Conservation (phyloP, 2,797 vertebrate genomes). For the Sylvia borin region DNA sequence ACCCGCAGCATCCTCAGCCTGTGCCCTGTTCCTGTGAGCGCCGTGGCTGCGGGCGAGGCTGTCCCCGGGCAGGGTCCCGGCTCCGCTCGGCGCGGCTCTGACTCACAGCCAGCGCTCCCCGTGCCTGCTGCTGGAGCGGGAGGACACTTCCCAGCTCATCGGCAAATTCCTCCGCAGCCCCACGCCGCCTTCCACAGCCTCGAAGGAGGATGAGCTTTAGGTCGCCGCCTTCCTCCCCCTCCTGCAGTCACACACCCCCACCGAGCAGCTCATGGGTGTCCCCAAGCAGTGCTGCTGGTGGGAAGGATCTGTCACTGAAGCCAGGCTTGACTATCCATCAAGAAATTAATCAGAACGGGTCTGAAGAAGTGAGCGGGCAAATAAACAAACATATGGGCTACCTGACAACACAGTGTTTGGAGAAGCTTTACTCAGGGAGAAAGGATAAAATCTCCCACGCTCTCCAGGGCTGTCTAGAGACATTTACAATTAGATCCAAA, state of each 20-base stretch:
- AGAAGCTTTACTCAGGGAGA: background rate
- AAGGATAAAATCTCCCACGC: constrained; percentile 13
- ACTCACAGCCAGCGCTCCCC: background rate
- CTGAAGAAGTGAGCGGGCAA: background rate
- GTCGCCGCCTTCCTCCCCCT: background rate
- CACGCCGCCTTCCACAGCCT: background rate
- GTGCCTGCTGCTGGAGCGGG: background rate
- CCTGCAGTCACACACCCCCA: background rate
- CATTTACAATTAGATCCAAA: background rate
- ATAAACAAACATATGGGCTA: constrained; percentile 22
- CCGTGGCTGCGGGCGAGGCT: background rate
- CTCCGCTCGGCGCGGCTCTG: background rate
- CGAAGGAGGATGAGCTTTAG: background rate
- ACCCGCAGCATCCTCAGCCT: background rate
- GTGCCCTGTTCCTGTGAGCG: rapidly evolving
- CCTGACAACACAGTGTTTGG: background rate
- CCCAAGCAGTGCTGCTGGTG: background rate
- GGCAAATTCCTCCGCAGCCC: background rate
- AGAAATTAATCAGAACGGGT: background rate
- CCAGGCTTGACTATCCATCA: background rate
- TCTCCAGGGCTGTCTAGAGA: background rate
- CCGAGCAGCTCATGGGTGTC: background rate
- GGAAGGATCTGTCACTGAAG: background rate
- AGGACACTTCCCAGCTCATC: background rate
- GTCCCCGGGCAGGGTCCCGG: background rate